A percentile compares a stretch with the other conserved stretches of the same genome.
Conservation (phyloP, 53 echinoderm and acorn worm species). For the Pentamera pediparva region DNA sequence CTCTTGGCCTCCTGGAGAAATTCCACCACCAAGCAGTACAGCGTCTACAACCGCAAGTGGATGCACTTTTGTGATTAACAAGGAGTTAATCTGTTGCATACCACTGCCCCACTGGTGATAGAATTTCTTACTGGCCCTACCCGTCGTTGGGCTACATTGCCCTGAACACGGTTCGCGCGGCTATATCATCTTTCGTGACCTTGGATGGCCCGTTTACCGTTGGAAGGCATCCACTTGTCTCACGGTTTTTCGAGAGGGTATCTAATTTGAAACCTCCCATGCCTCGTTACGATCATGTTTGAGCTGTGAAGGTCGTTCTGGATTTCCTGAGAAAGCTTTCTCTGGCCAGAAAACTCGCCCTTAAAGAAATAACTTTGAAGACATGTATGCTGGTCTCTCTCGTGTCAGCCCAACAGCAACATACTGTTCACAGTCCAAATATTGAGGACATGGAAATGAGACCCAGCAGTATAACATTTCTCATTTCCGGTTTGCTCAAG, state of each 20-base stretch:
- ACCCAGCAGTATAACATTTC: no score
- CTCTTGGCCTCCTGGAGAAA: constrained; percentile 27
- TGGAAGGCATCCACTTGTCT: constrained; percentile 8
- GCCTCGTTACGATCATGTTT: constrained; percentile 16
- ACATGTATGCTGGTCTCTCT: no score
- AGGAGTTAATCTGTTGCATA: neutral
- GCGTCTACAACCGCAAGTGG: constrained; percentile 14
- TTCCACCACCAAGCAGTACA: constrained; percentile 32
- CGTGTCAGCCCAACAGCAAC: no score
- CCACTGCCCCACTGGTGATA: neutral
- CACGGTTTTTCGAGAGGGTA: constrained; percentile 25
- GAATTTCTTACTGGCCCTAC: constrained; percentile 8
- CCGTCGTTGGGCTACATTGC: constrained; percentile 10
- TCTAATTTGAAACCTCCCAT: constrained; percentile 17
- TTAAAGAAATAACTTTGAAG: no score
- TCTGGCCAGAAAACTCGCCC: no score
- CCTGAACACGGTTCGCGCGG: constrained; percentile 20
- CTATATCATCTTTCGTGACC: constrained; percentile 3
- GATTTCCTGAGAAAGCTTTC: neutral
- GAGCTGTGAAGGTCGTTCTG: constrained; percentile 20
- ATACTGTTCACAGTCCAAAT: no score
- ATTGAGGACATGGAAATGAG: no score
- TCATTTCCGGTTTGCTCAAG: no score
- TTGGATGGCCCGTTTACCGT: neutral
- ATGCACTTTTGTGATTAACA: neutral